phyloP scores from a whole-genome alignment of 2,888 invertebrate genomes.

The Aspidiotus rigidus region DNA sequence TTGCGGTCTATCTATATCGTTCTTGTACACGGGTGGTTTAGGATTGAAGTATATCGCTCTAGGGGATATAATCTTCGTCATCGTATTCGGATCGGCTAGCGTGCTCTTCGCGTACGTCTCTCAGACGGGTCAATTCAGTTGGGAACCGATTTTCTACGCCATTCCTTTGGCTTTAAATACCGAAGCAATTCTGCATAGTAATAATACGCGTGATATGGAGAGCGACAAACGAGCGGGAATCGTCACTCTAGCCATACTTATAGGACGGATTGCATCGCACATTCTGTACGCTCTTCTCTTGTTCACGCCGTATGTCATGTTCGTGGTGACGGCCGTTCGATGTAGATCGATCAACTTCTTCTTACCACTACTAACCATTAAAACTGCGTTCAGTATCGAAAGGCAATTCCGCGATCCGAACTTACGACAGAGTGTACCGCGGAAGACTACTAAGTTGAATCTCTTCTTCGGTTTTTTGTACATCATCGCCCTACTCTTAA shows the following conservation, averaged over 20 bases:
- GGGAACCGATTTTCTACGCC: slow-evolving; percentile 85
- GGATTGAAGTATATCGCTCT: slow-evolving; percentile 91
- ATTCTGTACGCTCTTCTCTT: slow-evolving; percentile 79
- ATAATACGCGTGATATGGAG: slow-evolving; percentile 86
- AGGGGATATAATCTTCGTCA: slow-evolving; percentile 82
- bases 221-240: slow-evolving; percentile 82
- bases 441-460: slow-evolving; percentile 81
- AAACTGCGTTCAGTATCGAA: slow-evolving; percentile 81
- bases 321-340: slow-evolving; percentile 74
- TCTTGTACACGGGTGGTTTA: slow-evolving; percentile 92
- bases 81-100: slow-evolving; percentile 88
- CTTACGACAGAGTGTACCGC: slow-evolving; percentile 71
- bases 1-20: slow-evolving; percentile 88
- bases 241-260: slow-evolving; percentile 86
- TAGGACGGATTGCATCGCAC: slow-evolving; percentile 84
- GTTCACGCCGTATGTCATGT: slow-evolving; percentile 82
- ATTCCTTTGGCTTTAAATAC: slow-evolving; percentile 88
- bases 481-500: slow-evolving; percentile 64
- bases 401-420: slow-evolving; percentile 72
- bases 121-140: slow-evolving; percentile 83
- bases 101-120: slow-evolving; percentile 88
- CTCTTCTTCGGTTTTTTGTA: slow-evolving; percentile 84
- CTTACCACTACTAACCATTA: slow-evolving; percentile 76
- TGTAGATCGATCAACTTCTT: slow-evolving; percentile 75
- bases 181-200: slow-evolving; percentile 89